Base-by-base conservation (phyloP, 2,888 invertebrate genomes). In the Drosophila percnosoma region DNA sequence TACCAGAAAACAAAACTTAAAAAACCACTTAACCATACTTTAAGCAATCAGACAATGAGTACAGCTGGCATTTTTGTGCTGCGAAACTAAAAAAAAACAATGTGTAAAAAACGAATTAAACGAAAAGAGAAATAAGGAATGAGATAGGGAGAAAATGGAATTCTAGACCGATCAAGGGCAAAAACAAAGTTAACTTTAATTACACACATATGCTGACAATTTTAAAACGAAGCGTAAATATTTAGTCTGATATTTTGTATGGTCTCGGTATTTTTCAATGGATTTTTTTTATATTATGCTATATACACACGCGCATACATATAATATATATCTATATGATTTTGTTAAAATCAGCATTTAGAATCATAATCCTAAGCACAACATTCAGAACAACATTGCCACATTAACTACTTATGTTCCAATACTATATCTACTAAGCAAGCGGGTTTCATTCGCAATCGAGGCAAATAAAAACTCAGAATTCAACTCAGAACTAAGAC, bases 391-490 rank as follows among this genome's bases (percentile, higher is more conserved):
- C 18, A 27, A 73, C 64, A 66, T 54, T 48, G 40, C 15, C 40
- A 38, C 53, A 53, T 27, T 48, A 38, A 68, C 45, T 36, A 21
- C 5, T 38, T 55, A 53, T 34, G 71, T 69, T 69, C 40, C 45
- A 60, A 60, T 66, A 66, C 61, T 65, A 58, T 64, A 58, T 64
- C 64, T 65, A 59, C 64, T 65, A 59, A 68, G 49, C 51, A 64
- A 70, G 85, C 85, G 85, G 85, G 85, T 89, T 85, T 85, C 85
- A 87, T 70, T 74, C 69, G 72, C 60, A 58, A 75, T 75, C 74
- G 61, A 75, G 45, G 59, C 59, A 63, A 63, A 68, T 36, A 71
- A 69, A 70, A 62, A 62, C 49, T 63, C 72, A 33, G 45, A 38
- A 36, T 34, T 31, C 48, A 63, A 51, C 68, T 55, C 68, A 68